A percentile compares a stretch with the other conserved stretches of the same genome.
Evolutionary conservation across 2,888 invertebrate genomes (phyloP).

Genomic region (Panopea generosa): DNA sequence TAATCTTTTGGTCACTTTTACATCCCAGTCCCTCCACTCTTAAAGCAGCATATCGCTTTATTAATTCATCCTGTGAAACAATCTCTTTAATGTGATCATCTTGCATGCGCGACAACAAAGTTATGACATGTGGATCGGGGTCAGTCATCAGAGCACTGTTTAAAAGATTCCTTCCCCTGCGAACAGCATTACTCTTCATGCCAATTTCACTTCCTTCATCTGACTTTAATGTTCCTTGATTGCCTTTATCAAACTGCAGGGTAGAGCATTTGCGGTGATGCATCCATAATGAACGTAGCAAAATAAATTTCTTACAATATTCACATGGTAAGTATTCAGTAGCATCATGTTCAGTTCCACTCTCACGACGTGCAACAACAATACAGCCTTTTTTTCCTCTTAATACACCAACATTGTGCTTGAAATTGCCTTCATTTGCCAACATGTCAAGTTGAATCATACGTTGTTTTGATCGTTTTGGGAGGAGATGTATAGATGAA

Average conservation of each 20-base stretch:
- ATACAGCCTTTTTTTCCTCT: not conserved
- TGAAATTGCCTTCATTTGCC: constrained; percentile 60
- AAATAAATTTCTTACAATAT: not conserved
- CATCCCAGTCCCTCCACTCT: not conserved
- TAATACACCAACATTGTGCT: constrained; percentile 47
- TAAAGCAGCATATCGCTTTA: not conserved
- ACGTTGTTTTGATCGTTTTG: constrained; percentile 20
- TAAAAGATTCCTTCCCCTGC: not conserved
- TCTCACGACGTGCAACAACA: not conserved
- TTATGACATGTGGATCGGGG: not conserved
- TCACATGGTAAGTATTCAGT: not conserved
- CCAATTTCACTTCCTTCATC: not conserved
- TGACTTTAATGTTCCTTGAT: not conserved
- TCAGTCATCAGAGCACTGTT: constrained; percentile 1
- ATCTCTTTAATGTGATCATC: not conserved
- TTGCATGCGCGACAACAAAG: not conserved
- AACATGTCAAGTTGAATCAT: constrained; percentile 38
- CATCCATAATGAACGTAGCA: not conserved
- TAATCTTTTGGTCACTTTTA: constrained; percentile 4
- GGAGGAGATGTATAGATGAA: constrained; percentile 21
- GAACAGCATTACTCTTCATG: not conserved
- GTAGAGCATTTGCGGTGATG: not conserved
- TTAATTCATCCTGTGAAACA: not conserved
- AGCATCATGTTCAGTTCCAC: not conserved
- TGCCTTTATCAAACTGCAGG: not conserved